Base-by-base conservation (phyloP, 2,888 invertebrate species). In the Dryobota labecula region DNA sequence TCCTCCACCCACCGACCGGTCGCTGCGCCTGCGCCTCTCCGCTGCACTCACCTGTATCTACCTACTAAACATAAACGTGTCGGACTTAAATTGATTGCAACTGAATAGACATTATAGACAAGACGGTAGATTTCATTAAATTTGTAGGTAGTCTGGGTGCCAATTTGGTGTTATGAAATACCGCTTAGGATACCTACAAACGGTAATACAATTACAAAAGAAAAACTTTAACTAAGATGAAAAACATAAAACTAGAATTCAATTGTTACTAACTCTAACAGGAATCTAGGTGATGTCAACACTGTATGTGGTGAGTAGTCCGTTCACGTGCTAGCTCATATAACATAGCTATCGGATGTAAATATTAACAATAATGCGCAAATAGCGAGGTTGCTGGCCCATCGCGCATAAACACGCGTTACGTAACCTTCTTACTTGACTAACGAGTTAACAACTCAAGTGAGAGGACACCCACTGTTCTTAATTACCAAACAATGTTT, bases 1-100 rank as follows among this genome's bases (percentile, higher is more conserved):
- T 90, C 88, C 90, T 88, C 91, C 88, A 86, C 87, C 83, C 86
- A 89, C 84, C 73, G 67, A 92, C 93, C 93, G 93, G 92, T 92
- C 90, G 89, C 85, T 82, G 83, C 85, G 86, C 85, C 88, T 88
- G 76, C 80, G 70, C 82, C 67, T 81, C 84, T 78, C 80, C 84
- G 79, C 80, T 88, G 87, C 87, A 87, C 77, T 86, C 83, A 80
- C 78, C 84, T 89, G 84, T 85, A 86, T 81, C 78, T 70, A 78
- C 76, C 82, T 71, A 84, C 72, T 73, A 74, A 76, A 79, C 68
- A 80, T 82, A 69, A 66, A 73, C 70, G 62, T 76, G 72, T 77
- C 70, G 13, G 54, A 71, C 51, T 68, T 65, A 64, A 77, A 78
- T 81, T 76, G 63, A 76, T 77, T 76, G 67, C 67, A 78, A 74